Conservation (phyloP, 2,888 invertebrate genomes). For the Schrankia costaestrigalis region DNA sequence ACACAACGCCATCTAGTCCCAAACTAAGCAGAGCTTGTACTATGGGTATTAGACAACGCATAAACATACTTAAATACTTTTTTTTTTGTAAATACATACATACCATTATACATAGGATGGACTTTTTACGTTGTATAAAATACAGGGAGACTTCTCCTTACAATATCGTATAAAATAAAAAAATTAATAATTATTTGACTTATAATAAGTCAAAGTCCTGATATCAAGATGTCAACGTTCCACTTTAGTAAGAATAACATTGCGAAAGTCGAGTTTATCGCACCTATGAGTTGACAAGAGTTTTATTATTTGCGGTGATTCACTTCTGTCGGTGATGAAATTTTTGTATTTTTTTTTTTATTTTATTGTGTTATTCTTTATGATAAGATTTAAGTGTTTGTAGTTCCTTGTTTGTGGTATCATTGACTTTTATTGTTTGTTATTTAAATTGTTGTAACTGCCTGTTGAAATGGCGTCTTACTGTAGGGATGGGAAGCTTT, state of each 20-base stretch:
- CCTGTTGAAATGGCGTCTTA: neutral
- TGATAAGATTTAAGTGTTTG: constrained; percentile 14
- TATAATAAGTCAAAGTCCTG: constrained; percentile 44
- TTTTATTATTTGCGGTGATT: constrained; percentile 41
- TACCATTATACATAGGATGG: no score
- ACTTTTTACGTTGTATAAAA: no score
- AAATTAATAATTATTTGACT: neutral
- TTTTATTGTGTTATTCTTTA: no score
- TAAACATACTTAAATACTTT: no score
- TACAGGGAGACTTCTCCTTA: no score
- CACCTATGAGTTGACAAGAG: constrained; percentile 29
- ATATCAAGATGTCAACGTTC: constrained; percentile 51
- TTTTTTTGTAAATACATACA: no score
- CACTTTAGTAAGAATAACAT: constrained; percentile 39
- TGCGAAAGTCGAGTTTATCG: constrained; percentile 48
- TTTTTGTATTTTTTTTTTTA: constrained; percentile 18
- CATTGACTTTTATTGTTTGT: constrained; percentile 1
- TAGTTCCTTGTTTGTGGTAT: constrained; percentile 23
- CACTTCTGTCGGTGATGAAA: constrained; percentile 30
- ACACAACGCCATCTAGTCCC: no score
- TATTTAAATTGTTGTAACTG: neutral
- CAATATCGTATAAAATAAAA: no score
- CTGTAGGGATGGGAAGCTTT: neutral
- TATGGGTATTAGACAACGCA: no score
- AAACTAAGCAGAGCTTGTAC: no score